Conservation (phyloP, 2,113 vertebrate species). For the Perccottus glenii region DNA sequence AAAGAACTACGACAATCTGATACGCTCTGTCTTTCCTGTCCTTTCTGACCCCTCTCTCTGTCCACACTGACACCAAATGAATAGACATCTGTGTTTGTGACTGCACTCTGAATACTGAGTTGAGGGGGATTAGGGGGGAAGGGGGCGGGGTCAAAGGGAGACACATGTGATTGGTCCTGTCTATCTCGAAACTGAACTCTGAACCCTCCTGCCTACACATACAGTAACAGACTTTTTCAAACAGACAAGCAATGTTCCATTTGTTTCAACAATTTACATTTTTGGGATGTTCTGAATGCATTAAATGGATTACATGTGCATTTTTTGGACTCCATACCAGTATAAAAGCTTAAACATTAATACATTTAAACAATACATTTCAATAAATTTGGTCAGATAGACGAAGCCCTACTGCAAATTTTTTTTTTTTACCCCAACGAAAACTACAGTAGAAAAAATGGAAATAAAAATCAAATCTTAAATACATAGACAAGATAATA, state of each 20-base stretch:
- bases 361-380: no score
- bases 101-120: slow-evolving; percentile 78
- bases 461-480: no score
- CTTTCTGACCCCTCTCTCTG: slow-evolving; percentile 47
- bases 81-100: slow-evolving; percentile 79
- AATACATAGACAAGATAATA: no score
- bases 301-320: neutral
- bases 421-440: no score
- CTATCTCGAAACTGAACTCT: slow-evolving; percentile 68
- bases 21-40: slow-evolving; percentile 60
- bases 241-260: neutral
- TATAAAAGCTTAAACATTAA: no score
- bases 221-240: slow-evolving; percentile 48
- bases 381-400: no score
- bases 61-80: slow-evolving; percentile 73
- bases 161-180: slow-evolving; percentile 66
- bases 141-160: slow-evolving; percentile 48
- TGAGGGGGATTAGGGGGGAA: slow-evolving; percentile 43
- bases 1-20: slow-evolving; percentile 51
- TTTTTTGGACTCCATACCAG: neutral
- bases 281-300: neutral
- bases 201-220: slow-evolving; percentile 73
- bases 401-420: no score
- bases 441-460: no score
- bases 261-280: neutral